phyloP scores from a whole-genome alignment of 2,113 vertebrate genomes.

The Antigone vipio region DNA sequence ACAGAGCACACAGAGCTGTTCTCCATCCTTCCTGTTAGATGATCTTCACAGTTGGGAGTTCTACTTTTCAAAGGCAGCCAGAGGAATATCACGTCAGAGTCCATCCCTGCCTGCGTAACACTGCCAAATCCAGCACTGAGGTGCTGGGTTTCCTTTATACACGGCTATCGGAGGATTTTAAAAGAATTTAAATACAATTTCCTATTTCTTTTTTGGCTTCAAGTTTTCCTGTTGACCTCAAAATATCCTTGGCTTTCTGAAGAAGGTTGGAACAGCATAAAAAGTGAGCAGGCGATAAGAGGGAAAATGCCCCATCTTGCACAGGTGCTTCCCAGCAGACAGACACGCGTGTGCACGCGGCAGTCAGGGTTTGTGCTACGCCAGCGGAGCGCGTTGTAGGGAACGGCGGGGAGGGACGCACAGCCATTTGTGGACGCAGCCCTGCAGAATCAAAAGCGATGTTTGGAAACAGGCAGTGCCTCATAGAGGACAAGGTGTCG shows the following conservation, averaged over 20 bases:
- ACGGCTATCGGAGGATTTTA: not conserved
- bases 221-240: not conserved
- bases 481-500: fast-evolving
- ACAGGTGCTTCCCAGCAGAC: not conserved
- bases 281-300: not conserved
- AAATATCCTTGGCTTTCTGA: not conserved
- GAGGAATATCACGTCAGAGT: not conserved
- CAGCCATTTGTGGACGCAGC: not conserved
- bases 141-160: not conserved
- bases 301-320: not conserved
- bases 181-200: not conserved
- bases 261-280: not conserved
- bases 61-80: not conserved
- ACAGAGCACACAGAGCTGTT: not conserved
- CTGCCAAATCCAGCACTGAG: not conserved
- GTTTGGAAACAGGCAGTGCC: not conserved
- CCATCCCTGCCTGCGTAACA: not conserved
- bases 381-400: not conserved
- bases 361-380: not conserved
- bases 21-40: not conserved
- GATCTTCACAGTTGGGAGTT: not conserved
- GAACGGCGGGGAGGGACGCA: not conserved
- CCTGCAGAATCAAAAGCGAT: not conserved
- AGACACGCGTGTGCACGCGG: fast-evolving
- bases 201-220: not conserved